Evolutionary conservation across 1,140 invertebrate species (phyloP), one percentile per base, ranked within the genome.

Genomic region (Kradibia gibbosae): DNA sequence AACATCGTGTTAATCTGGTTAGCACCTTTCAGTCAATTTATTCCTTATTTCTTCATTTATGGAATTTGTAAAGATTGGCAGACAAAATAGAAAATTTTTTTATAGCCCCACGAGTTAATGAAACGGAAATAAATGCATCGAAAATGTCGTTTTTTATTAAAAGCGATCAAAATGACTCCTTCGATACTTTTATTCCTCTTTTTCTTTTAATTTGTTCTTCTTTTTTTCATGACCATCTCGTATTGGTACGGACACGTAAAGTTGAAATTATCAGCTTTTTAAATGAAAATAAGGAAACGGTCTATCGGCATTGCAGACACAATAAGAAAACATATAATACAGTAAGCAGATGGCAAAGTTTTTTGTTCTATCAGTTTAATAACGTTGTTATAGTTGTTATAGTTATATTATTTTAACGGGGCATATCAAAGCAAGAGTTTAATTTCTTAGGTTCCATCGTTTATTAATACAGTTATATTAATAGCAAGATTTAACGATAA

Each of bases 381-480:
- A 62, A 80, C 11, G 55, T 45, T 76, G 74, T 76, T 76, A 76
- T 76, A 76, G 34, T n/a, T n/a, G n/a, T n/a, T n/a, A n/a, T n/a
- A n/a, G n/a, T n/a, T n/a, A n/a, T 50, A 42, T 20, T 34, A 75
- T 75, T 60, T 74, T 36, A 78, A 65, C 42, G 28, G 60, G 17
- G 28, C n/a, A 42, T n/a, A 39, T 62, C 55, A 42, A 45, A 55
- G 36, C 57, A n/a, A 50, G 62, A 45, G 45, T 81, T 75, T 81
- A 36, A 67, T 67, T 75, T 80, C 78, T 53, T 78, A 74, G 77
- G 82, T 80, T 83, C 39, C 50, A 72, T 78, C 70, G 71, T 75
- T 55, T 82, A 78, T 83, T 84, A 84, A 83, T 84, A 84, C 84
- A 79, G 48, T 74, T 80, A 62, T 74, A 80, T 74, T 80, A 80